phyloP scores from a whole-genome alignment of 35 echinoderm and acorn worm genomes.

The Chiridota heheva region DNA sequence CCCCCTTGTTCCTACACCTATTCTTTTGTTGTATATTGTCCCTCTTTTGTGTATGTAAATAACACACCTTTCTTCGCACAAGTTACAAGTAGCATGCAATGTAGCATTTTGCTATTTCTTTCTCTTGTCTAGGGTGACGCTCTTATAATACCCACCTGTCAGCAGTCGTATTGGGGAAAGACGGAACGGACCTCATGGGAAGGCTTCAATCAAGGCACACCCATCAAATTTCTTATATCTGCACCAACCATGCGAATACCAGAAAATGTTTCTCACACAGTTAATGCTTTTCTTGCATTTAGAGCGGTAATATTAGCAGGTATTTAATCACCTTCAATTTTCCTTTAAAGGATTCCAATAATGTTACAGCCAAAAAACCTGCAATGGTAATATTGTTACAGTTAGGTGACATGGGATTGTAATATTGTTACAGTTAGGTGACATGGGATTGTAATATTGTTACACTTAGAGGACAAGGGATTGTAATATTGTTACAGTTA shows the following conservation, averaged over 20 bases:
- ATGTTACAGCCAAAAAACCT: not conserved
- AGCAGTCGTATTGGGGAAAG: slow-evolving; percentile 75
- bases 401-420: not conserved
- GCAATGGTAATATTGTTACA: not conserved
- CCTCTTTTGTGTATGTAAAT: too few relatives aligned
- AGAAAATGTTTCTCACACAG: slow-evolving; percentile 80
- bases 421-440: too few relatives aligned
- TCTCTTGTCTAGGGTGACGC: slow-evolving; percentile 70
- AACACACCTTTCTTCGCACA: too few relatives aligned
- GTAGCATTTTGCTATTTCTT: not conserved
- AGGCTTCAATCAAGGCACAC: slow-evolving; percentile 78
- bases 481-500: too few relatives aligned
- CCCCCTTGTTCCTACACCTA: too few relatives aligned
- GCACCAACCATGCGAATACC: slow-evolving; percentile 92
- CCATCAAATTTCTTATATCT: slow-evolving; percentile 96
- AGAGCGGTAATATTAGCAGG: slow-evolving; percentile 83
- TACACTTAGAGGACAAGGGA: too few relatives aligned
- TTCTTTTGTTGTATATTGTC: too few relatives aligned
- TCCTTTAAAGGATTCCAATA: not conserved
- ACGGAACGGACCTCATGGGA: slow-evolving; percentile 79
- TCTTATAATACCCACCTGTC: slow-evolving; percentile 71
- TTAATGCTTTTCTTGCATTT: slow-evolving; percentile 92
- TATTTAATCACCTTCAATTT: not conserved
- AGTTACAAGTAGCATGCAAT: too few relatives aligned
- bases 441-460: too few relatives aligned